Base-by-base conservation (phyloP, 2,797 vertebrate genomes). In the Malacoraja senta region DNA sequence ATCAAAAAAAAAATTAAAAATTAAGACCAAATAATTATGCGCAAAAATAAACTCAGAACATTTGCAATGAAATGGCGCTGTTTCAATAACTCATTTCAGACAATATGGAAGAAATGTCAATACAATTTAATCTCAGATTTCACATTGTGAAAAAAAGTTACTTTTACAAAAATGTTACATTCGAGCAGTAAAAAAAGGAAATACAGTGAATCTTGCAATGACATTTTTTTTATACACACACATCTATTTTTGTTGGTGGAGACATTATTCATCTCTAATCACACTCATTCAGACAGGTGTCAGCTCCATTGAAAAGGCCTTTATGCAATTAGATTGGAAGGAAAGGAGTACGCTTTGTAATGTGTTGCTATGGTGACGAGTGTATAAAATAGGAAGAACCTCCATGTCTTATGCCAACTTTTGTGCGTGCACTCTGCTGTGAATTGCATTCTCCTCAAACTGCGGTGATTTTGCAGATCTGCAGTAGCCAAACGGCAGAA, bases 101-200 rank as follows among this genome's bases (percentile, higher is more conserved):
- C 35, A 35, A 91, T 24, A 53, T 76, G 13, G 68, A 98, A 99
- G 96, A 97, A 98, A 98, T 97, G 97, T 97, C 98, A 97, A 97
- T 97, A 97, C 98, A 98, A 96, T 99, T 99, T 99, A 99, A 98
- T 97, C 97, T 97, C 98, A 98, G 97, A 98, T 98, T 99, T 99
- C 98, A 99, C 98, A 98, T 98, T 98, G 98, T 99, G 98, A 98
- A 98, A 97, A 95, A 96, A 96, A 97, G 94, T 96, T 95, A 97
- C 96, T 97, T 97, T 97, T 98, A 98, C 98, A 98, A 98, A 99
- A 98, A 97, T 96, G 95, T 97, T 96, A 97, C 95, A 97, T 96
- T 94, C 94, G 94, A 96, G 94, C 96, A 96, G 95, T 94, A 93
- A 94, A 95, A 96, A 94, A 95, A 96, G 96, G 96, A 95, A 94